A percentile compares a stretch with the other conserved stretches of the same genome.
Conservation (phyloP, 2,113 vertebrate genomes). For the Myocastor coypus region DNA sequence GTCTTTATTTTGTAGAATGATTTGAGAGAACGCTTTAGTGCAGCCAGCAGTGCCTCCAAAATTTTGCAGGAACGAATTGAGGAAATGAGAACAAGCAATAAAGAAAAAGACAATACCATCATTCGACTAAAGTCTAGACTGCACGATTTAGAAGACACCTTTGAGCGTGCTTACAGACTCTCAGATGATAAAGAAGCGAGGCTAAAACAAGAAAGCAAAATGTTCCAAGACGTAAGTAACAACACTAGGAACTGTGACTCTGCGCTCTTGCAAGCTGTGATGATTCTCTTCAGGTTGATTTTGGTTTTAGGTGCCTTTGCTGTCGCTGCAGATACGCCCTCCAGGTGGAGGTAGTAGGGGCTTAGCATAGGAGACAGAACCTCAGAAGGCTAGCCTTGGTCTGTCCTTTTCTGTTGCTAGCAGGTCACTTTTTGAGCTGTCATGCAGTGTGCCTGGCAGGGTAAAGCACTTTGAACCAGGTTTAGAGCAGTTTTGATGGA, state of each 20-base stretch:
- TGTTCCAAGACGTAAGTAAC: conserved; percentile 95
- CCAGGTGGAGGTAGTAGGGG: background rate
- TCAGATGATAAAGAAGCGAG: conserved; percentile 91
- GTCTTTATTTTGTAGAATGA: conserved; percentile 86
- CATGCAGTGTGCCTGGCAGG: background rate
- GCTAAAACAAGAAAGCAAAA: conserved; percentile 92
- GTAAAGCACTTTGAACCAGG: background rate
- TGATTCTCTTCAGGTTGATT: background rate
- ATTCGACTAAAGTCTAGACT: conserved; percentile 88
- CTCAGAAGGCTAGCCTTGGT: background rate
- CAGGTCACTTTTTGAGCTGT: background rate
- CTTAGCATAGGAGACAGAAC: conserved; percentile 11
- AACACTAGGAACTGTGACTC: accelerated
- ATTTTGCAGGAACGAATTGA: conserved; percentile 92
- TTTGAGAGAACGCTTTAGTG: conserved; percentile 91
- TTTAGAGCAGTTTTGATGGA: background rate
- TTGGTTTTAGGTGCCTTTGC: background rate
- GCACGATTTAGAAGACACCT: conserved; percentile 91
- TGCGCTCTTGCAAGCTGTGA: background rate
- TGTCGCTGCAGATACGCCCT: background rate
- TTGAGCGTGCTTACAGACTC: conserved; percentile 90
- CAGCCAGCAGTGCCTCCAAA: conserved; percentile 87
- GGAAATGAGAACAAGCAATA: conserved; percentile 89
- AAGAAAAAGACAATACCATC: conserved; percentile 91
- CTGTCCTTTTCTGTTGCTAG: background rate